Evolutionary conservation across 64 coral and sea anemone species (phyloP).

Genomic region (Pocillopora verrucosa): DNA sequence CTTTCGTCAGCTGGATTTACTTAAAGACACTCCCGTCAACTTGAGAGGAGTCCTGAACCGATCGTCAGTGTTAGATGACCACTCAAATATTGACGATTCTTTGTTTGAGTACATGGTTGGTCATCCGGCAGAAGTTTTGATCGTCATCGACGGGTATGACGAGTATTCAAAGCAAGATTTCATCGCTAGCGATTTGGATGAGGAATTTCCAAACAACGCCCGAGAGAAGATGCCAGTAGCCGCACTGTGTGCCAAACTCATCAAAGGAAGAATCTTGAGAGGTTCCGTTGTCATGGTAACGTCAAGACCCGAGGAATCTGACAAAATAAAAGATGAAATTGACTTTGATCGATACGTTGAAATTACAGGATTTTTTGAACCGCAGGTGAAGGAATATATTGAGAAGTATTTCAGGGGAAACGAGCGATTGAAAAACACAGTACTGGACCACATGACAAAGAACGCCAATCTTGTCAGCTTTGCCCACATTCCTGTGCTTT

Average conservation of each 20-base stretch:
- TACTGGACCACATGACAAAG: background rate
- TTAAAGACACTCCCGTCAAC: background rate
- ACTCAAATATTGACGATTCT: background rate
- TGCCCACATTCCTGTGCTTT: slow-evolving; percentile 32
- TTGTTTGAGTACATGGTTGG: slow-evolving; percentile 18
- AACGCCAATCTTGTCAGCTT: slow-evolving; percentile 36
- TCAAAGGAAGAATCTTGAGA: slow-evolving; percentile 16
- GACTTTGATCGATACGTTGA: slow-evolving; percentile 19
- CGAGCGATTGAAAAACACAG: background rate
- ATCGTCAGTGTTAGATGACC: slow-evolving; percentile 12
- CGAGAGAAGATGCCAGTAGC: slow-evolving; percentile 12
- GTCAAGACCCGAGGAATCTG: background rate
- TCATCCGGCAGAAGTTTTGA: background rate
- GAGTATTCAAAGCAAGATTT: slow-evolving; percentile 5
- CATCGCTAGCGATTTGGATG: background rate
- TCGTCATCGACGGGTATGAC: slow-evolving; percentile 20
- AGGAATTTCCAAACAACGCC: slow-evolving; percentile 10
- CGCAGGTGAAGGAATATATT: slow-evolving; percentile 27
- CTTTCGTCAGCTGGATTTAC: slow-evolving; percentile 11
- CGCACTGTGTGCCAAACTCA: slow-evolving; percentile 8
- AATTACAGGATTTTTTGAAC: slow-evolving; percentile 15
- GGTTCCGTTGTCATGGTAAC: slow-evolving; percentile 7
- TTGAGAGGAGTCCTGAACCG: slow-evolving; percentile 8
- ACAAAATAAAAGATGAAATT: background rate
- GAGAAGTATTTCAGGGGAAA: slow-evolving; percentile 24